Conservation (phyloP, 1,140 invertebrate genomes). For the Eriosoma lanigerum region DNA sequence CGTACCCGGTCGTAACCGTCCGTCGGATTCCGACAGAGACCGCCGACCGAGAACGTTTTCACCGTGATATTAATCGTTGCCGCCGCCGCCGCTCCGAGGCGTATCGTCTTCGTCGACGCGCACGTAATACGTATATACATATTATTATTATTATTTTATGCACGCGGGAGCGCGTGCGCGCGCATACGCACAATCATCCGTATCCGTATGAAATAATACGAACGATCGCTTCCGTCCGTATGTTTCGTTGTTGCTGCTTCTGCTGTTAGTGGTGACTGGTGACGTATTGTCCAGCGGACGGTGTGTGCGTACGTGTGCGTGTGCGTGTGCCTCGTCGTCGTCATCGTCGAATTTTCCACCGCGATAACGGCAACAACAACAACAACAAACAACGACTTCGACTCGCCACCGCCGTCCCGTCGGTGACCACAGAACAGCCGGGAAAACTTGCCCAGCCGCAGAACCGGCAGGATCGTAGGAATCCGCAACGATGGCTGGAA, state of each 20-base stretch:
- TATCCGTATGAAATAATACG: neutral
- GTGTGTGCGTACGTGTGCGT: neutral
- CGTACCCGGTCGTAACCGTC: constrained; percentile 17
- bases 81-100: neutral
- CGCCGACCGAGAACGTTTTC: neutral
- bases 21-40: constrained; percentile 35
- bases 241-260: constrained; percentile 25
- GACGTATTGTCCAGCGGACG: constrained; percentile 40
- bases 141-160: too few species aligned
- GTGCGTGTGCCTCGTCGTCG: constrained; percentile 10
- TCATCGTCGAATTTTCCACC: neutral
- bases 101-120: neutral
- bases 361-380: neutral
- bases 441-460: neutral
- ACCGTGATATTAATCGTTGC: neutral
- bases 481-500: constrained; percentile 71
- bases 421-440: neutral
- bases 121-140: neutral
- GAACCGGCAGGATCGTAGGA: neutral
- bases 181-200: neutral
- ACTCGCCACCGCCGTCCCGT: neutral
- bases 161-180: neutral
- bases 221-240: constrained; percentile 46
- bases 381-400: neutral
- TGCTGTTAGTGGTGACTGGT: constrained; percentile 14